Evolutionary conservation across 2,113 vertebrate species (phyloP).

Genomic region (Delphinus delphis): DNA sequence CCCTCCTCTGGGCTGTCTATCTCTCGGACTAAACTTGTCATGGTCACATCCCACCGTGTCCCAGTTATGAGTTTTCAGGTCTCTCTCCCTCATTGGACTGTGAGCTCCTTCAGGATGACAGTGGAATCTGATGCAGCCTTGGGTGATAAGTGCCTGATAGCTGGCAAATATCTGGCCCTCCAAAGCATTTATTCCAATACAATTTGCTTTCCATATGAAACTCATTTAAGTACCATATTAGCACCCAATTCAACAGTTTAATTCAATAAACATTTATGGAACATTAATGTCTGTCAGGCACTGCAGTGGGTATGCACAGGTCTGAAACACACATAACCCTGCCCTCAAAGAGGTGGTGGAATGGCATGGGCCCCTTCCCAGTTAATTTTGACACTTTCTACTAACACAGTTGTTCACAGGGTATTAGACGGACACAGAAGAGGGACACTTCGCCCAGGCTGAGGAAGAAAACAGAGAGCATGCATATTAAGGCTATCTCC

Average conservation of each 20-base stretch:
- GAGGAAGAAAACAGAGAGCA: not conserved
- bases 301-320: not conserved
- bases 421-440: not conserved
- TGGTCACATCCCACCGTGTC: not conserved
- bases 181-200: not conserved
- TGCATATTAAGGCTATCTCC: not conserved
- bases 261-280: not conserved
- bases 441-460: not conserved
- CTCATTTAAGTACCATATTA: not conserved
- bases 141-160: not conserved
- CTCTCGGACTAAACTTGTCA: not conserved
- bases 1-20: not conserved
- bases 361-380: not conserved
- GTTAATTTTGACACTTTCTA: not conserved
- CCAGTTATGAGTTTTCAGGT: not conserved
- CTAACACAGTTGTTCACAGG: not conserved
- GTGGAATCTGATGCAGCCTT: not conserved
- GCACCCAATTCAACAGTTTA: not conserved
- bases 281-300: not conserved
- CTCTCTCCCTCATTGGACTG: not conserved
- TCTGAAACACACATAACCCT: not conserved
- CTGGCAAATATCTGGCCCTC: not conserved
- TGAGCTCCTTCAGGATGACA: not conserved
- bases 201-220: not conserved
- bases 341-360: not conserved